phyloP scores from a whole-genome alignment of 2,888 invertebrate genomes.

The Escarpia spicata region DNA sequence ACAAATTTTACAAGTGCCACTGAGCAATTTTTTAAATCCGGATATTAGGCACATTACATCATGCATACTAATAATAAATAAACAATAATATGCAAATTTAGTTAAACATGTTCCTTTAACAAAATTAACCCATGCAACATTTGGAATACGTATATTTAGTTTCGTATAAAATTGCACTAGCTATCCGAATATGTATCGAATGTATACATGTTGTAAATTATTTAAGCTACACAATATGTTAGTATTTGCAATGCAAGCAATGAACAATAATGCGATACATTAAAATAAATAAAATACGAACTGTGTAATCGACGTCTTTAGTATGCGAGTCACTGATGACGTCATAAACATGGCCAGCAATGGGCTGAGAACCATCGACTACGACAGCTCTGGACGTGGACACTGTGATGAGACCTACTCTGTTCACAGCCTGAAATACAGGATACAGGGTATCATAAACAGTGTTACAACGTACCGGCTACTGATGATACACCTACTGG shows the following conservation, averaged over 20 bases:
- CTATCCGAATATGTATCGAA: background rate
- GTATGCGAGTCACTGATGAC: background rate
- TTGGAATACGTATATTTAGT: too few species aligned
- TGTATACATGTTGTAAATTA: background rate
- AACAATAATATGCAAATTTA: too few species aligned
- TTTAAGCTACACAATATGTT: background rate
- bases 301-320: conserved; percentile 19
- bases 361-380: background rate
- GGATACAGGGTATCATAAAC: background rate
- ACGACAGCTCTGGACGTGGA: background rate
- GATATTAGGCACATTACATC: too few species aligned
- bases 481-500: background rate
- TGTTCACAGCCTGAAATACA: conserved; percentile 20
- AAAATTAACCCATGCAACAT: too few species aligned
- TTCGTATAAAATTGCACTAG: background rate
- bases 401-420: background rate
- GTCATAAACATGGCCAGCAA: conserved; percentile 18
- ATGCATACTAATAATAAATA: too few species aligned
- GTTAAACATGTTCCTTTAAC: too few species aligned
- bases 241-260: background rate
- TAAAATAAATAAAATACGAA: background rate
- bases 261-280: background rate
- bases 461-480: background rate
- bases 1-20: too few species aligned
- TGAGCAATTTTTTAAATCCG: too few species aligned